Base-by-base conservation (phyloP, 2,113 vertebrate genomes). In the Nyctibius bracteatus region DNA sequence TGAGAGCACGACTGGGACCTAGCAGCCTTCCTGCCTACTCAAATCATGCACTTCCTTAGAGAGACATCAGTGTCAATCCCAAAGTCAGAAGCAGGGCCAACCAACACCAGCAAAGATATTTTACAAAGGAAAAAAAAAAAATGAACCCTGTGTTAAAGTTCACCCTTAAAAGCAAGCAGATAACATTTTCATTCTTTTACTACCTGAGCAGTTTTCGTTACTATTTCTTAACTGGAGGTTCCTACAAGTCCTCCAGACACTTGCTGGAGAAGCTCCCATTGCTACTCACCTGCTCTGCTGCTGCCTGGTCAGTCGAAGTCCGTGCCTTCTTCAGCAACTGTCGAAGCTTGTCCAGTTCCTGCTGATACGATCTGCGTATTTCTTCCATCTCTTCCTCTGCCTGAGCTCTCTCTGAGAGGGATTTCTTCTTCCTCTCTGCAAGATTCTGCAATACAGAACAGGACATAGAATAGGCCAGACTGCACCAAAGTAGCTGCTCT, bases 351-450 rank as follows among this genome's bases (percentile, higher is more conserved):
- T 99, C 98, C 85, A 99, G 18, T 66, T 99, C 99, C 96, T 99
- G 98, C 96, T 99, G 99, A 63, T 98, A 92, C 0, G 93, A 98
- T 81, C 94, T 98, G 46, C 99, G 98, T 8, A 99, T 94, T 93
- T 99, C 99, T 54, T 99, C 99, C 94, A 99, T 96, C 96, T 99
- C 99, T 30, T 99, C 98, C 72, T 99, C 99, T 2, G 98, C 98
- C 35, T 98, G 98, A 94, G 98, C 98, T 33, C 99, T 98, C 96
- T 99, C 99, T 0, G 96, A 97, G 37, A 98, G 98, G 35, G 99
- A 99, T 96, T 99, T 99, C 96, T 96, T 98, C 96, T 99, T 99
- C 94, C 99, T 99, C 86, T 99, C 99, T 24, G 96, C 97, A 52
- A 99, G 98, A 37, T 97, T 98, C 99, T 99, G 88, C 92, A 95